These are phyloP conservation scores for Drosophila borborema DNA, from an alignment of 2,888 invertebrate genomes.

Conservation along the genomic window DNA sequence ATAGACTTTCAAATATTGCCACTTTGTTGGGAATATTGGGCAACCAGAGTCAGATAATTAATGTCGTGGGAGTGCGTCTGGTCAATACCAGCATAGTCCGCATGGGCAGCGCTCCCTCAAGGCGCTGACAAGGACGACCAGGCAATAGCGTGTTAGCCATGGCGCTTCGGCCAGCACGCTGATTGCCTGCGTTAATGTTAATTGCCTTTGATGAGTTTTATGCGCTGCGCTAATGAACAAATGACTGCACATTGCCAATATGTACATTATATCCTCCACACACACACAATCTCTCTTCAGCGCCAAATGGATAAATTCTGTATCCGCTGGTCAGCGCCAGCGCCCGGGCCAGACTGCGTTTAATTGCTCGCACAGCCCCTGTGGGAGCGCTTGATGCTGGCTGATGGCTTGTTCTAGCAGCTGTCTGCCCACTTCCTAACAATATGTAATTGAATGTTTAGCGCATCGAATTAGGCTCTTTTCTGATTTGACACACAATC, in stretches of 20 bases:
- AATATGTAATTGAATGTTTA: slow-evolving; percentile 64
- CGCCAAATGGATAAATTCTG: slow-evolving; percentile 21
- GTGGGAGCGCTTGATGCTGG: slow-evolving; percentile 15
- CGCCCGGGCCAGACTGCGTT: slow-evolving; percentile 28
- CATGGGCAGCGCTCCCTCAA: slow-evolving; percentile 33
- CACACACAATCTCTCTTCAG: not conserved
- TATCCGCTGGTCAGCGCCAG: not conserved
- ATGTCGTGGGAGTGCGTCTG: slow-evolving; percentile 62
- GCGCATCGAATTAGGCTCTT: slow-evolving; percentile 42
- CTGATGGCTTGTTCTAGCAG: slow-evolving; percentile 26
- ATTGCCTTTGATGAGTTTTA: slow-evolving; percentile 81
- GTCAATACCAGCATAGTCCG: slow-evolving; percentile 18
- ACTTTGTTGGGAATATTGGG: slow-evolving; percentile 55
- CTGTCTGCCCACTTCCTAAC: slow-evolving; percentile 20
- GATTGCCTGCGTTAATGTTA: slow-evolving; percentile 80
- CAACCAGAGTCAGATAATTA: slow-evolving; percentile 68
- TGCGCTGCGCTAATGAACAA: slow-evolving; percentile 79
- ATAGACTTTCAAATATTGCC: slow-evolving; percentile 80
- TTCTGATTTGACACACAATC: slow-evolving; percentile 26
- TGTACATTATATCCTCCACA: slow-evolving; percentile 43
- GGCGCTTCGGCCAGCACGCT: slow-evolving; percentile 42
- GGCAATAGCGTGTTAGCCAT: slow-evolving; percentile 27
- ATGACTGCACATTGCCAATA: slow-evolving; percentile 75
- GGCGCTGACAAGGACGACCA: slow-evolving; percentile 43
- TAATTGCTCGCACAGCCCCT: slow-evolving; percentile 55